Conservation (phyloP, 1,140 invertebrate genomes). For the Meloidogyne exigua region DNA sequence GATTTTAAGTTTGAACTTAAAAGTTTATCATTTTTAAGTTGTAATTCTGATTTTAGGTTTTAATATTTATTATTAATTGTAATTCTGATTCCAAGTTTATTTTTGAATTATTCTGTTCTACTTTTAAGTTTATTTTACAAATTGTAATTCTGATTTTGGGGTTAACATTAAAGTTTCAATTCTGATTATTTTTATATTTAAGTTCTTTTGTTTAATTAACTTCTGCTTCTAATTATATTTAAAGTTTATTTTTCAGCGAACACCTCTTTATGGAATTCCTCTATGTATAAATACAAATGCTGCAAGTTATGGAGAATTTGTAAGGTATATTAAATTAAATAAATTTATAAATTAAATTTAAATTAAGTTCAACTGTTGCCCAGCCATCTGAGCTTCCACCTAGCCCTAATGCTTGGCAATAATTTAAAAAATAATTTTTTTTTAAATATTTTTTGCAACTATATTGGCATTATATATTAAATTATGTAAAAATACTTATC, state of each 20-base stretch:
- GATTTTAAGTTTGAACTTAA: neutral
- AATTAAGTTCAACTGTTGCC: constrained; percentile 76
- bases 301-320: constrained; percentile 97
- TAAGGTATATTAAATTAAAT: constrained; percentile 70
- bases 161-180: no score
- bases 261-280: constrained; percentile 82
- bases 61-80: no score
- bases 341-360: neutral
- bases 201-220: no score
- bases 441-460: neutral
- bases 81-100: neutral
- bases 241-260: constrained; percentile 70
- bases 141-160: no score
- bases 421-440: constrained; percentile 40
- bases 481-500: no score
- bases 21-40: neutral
- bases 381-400: constrained; percentile 93
- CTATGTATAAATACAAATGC: constrained; percentile 98
- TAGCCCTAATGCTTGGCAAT: constrained; percentile 95
- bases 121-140: no score
- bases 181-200: no score
- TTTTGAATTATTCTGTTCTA: no score
- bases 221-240: no score
- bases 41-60: no score
- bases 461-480: neutral